Percentiles rank a stretch among this genome's conserved stretches.
phyloP scores from a whole-genome alignment of 2,888 invertebrate species.

The Chesias legatella region DNA sequence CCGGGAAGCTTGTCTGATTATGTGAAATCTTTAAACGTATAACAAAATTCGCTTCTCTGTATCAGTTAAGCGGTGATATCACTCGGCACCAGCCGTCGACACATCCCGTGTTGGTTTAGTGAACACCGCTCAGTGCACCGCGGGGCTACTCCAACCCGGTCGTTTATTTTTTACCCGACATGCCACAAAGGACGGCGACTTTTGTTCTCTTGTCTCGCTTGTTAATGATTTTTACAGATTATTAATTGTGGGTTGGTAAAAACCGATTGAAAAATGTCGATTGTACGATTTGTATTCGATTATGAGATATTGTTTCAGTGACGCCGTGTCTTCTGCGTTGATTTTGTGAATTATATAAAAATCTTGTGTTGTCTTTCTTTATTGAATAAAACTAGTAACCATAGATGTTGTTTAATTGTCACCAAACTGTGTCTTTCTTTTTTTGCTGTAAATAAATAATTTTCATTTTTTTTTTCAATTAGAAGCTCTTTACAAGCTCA shows the following conservation, averaged over 20 bases:
- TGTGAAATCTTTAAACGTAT: conserved; percentile 1
- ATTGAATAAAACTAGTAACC: too few relatives aligned
- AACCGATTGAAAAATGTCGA: conserved; percentile 72
- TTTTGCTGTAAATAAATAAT: too few relatives aligned
- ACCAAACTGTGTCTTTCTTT: too few relatives aligned
- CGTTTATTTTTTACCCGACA: conserved; percentile 57
- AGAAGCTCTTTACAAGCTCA: too few relatives aligned
- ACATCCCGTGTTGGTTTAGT: conserved; percentile 71
- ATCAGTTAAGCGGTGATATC: conserved; percentile 37
- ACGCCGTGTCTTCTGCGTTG: not conserved
- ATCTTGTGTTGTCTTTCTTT: too few relatives aligned
- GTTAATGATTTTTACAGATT: conserved; percentile 79
- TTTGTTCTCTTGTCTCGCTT: conserved; percentile 74
- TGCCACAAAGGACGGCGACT: conserved; percentile 74
- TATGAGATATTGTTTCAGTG: conserved; percentile 26
- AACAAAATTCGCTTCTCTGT: conserved; percentile 19
- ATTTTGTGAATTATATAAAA: too few relatives aligned
- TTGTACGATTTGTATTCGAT: conserved; percentile 32
- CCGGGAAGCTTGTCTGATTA: too few relatives aligned
- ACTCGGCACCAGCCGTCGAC: conserved; percentile 53
- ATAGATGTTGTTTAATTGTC: too few relatives aligned
- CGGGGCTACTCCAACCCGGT: conserved; percentile 53
- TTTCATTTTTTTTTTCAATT: too few relatives aligned
- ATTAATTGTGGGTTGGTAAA: conserved; percentile 74
- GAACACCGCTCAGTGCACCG: conserved; percentile 43